These are phyloP conservation scores for Gonioctena quinquepunctata DNA, from an alignment of 1,140 invertebrate genomes.

Conservation along the genomic window DNA sequence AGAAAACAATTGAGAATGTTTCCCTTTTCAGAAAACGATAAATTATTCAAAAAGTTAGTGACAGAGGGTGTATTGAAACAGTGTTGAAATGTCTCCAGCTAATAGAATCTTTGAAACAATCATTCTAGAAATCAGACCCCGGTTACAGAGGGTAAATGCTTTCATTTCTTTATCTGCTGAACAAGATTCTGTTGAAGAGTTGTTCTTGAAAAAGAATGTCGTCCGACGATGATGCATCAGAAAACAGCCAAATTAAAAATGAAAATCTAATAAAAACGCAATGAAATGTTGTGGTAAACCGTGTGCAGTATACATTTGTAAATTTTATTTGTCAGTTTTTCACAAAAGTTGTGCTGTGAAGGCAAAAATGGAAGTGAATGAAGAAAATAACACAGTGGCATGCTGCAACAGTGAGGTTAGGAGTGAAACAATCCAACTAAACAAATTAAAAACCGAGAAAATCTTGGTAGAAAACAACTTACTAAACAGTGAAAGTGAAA, in stretches of 20 bases:
- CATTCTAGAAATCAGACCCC: conserved; percentile 61
- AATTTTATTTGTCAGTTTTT: background rate
- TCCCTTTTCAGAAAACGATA: too few relatives aligned
- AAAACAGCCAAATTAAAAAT: background rate
- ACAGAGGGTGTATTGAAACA: conserved; percentile 52
- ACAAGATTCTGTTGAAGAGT: conserved; percentile 48
- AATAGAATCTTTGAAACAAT: conserved; percentile 49
- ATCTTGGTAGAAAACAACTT: background rate
- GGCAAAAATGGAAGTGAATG: background rate
- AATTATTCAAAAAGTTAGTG: conserved; percentile 60
- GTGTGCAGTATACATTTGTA: background rate
- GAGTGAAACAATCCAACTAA: background rate
- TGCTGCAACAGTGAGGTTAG: background rate
- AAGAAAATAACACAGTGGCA: background rate
- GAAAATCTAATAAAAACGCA: background rate
- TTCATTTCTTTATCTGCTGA: conserved; percentile 58
- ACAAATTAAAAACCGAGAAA: background rate
- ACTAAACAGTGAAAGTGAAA: background rate
- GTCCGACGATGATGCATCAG: background rate
- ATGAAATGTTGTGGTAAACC: background rate
- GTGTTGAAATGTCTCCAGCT: conserved; percentile 20
- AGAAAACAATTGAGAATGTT: too few relatives aligned
- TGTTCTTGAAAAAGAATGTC: conserved; percentile 27
- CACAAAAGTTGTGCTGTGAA: background rate
- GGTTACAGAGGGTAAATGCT: conserved; percentile 61